Evolutionary conservation across 2,888 invertebrate genomes (phyloP).

Genomic region (Proisotoma minuta): DNA sequence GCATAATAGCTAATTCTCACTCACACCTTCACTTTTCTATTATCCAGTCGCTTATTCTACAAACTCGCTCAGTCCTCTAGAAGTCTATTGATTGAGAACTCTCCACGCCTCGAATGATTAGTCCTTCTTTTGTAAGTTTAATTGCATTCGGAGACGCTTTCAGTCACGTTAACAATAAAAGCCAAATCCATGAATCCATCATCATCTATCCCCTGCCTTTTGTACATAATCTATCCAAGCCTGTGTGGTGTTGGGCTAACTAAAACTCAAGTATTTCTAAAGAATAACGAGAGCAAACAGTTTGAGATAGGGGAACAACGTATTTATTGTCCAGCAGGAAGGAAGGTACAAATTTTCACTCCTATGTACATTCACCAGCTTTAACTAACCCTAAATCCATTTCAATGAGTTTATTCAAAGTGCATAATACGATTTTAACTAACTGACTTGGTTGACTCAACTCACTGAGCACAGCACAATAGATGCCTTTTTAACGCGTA

Average conservation of each 20-base stretch:
- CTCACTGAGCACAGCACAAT: neutral
- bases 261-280: no score
- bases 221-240: no score
- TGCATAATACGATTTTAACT: slow-evolving; percentile 1
- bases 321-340: no score
- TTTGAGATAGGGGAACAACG: no score
- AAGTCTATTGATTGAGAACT: slow-evolving; percentile 14
- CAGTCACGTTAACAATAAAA: slow-evolving; percentile 11
- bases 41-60: slow-evolving; percentile 4
- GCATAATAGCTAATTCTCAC: slow-evolving; percentile 40
- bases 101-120: slow-evolving; percentile 40
- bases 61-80: neutral
- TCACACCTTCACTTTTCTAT: neutral
- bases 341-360: no score
- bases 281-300: no score
- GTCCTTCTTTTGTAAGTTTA: slow-evolving; percentile 43
- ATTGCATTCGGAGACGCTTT: slow-evolving; percentile 39
- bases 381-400: neutral
- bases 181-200: slow-evolving; percentile 8
- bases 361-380: neutral
- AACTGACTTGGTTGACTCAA: no score
- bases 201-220: no score
- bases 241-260: no score
- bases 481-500: neutral
- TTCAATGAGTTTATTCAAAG: neutral